phyloP scores from a whole-genome alignment of 2,113 vertebrate species.

The Pungitius pungitius region DNA sequence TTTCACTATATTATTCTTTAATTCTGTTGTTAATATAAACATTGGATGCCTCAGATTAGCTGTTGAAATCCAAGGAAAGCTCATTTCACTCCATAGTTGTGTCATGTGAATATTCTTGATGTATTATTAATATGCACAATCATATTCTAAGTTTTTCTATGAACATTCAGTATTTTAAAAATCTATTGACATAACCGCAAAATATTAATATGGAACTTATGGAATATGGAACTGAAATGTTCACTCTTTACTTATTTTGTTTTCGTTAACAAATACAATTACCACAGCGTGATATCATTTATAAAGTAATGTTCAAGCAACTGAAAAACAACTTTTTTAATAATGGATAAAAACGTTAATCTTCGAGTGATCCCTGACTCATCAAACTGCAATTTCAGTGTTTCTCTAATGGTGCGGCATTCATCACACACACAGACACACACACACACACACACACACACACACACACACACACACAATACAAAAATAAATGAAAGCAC shows the following conservation, averaged over 20 bases:
- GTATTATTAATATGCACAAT: not conserved
- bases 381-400: slow-evolving; percentile 37
- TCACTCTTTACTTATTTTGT: not conserved
- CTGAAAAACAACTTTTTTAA: too few species aligned
- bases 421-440: slow-evolving; percentile 5
- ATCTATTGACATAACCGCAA: not conserved
- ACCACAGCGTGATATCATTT: not conserved
- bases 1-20: not conserved
- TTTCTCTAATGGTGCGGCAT: slow-evolving; percentile 54
- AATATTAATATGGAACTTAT: not conserved
- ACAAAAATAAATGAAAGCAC: fast-evolving
- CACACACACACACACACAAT: not conserved
- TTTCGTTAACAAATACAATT: not conserved
- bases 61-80: not conserved
- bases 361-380: slow-evolving; percentile 41
- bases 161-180: not conserved
- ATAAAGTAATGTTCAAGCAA: not conserved
- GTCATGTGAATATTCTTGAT: not conserved
- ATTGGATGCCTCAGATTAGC: not conserved
- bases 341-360: too few species aligned
- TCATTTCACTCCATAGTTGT: not conserved
- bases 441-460: slow-evolving; percentile 7
- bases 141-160: not conserved
- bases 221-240: too few species aligned
- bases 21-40: not conserved